Evolutionary conservation across 2,888 invertebrate genomes (phyloP), one percentile per base, ranked within the genome.

Genomic region (Lacanobia wlatinum): DNA sequence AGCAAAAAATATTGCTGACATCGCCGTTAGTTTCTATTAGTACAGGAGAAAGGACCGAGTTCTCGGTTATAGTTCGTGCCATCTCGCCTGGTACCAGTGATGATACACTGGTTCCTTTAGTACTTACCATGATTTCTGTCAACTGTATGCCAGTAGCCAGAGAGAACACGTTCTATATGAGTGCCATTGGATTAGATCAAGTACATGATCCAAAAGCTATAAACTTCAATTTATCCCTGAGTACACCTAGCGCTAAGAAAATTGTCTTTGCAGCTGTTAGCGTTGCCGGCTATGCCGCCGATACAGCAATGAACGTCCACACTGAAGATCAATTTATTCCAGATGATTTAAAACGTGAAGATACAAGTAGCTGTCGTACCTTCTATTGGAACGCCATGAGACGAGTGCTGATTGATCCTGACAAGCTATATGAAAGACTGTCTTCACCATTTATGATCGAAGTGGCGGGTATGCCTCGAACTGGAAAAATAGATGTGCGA

Each of bases 321-420:
- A 80, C 76, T 50, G 92, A 94, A 55, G 95, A 95, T 80, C 88
- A 78, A 70, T 96, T 90, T 84, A 69, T 95, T 55, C 91, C 93
- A 38, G 80, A 87, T 40, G 92, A 93, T 74, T 86, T 95, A 69
- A 78, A 83, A 53, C 76, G 80, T 16, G 81, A 78, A 65, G 72
- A 81, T 60, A 87, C 78, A 46, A 70, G 83, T 18, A 28, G 80
- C 2, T 95, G 95, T 83, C 89, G 84, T 70, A 91, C 91, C 38
- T 88, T 88, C 70, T 94, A 94, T 82, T 96, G 96, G 96, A 93
- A 95, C 84, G 88, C 93, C 7, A 91, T 95, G 88, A 93, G 90
- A 75, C 88, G 96, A 67, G 88, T 94, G n/a, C 87, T 95, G n/a
- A 90, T 96, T 14, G 91, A 96, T 72, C 87, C 91, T 7, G 68